These are phyloP conservation scores for Fulica atra DNA, from an alignment of 2,113 vertebrate species.

Conservation along the genomic window DNA sequence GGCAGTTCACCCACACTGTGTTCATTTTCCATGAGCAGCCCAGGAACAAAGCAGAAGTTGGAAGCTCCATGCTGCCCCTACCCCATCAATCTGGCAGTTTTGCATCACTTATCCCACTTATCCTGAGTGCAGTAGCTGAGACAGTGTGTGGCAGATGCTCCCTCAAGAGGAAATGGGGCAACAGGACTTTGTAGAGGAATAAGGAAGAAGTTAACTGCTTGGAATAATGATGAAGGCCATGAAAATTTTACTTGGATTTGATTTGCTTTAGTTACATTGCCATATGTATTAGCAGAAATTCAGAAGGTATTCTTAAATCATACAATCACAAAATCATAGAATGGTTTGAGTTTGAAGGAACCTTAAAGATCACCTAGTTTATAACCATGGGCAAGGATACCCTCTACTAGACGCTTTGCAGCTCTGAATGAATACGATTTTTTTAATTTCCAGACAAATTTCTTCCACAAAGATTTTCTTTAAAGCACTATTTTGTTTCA, in stretches of 20 bases:
- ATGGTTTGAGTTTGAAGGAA: no score
- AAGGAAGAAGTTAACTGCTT: neutral
- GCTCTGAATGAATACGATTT: neutral
- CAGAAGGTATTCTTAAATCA: neutral
- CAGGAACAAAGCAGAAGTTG: neutral
- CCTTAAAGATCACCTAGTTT: no score
- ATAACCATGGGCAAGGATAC: no score
- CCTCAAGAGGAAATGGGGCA: neutral
- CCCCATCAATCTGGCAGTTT: neutral
- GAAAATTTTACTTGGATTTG: neutral
- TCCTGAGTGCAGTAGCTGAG: neutral
- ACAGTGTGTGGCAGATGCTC: neutral
- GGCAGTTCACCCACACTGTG: neutral
- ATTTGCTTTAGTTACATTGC: neutral
- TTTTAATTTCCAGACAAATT: neutral
- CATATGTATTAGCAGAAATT: neutral
- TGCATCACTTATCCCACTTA: neutral
- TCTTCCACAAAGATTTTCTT: neutral
- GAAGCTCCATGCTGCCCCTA: neutral
- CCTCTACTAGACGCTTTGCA: neutral
- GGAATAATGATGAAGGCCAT: neutral
- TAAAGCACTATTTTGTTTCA: neutral
- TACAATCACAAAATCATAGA: no score
- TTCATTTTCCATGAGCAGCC: neutral
- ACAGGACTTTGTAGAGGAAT: neutral